Base-by-base conservation (phyloP, 37 sponge, comb jelly and placozoan genomes). In the Eunapius fragilis region DNA sequence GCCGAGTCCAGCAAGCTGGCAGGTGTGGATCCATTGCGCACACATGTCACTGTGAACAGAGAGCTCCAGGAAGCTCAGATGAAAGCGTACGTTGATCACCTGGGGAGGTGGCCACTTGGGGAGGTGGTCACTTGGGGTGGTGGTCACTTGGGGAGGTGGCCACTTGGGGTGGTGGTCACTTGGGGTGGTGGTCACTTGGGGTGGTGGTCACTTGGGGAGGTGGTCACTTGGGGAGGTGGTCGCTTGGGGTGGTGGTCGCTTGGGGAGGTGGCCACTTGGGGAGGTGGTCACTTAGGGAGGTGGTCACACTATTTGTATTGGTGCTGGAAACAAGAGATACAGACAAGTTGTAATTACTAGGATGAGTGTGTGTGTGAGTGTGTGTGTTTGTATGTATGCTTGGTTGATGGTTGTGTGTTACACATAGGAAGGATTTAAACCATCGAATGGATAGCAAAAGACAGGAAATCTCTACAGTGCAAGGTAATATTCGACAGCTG, bases 41-140 rank as follows among this genome's bases (percentile, higher is more conserved):
- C 86, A 58, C 91, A 90, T 30, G 33, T 75, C 32, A 80, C 88
- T 2, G 91, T 94, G 49, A 79, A 71, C 58, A 87, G 86, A 48
- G 94, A 94, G 17, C 71, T 87, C 33, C 81, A 85, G 82, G 85
- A 90, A 30, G 84, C 83, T 13, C 91, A 90, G 75, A 80, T 71
- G 77, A 68, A 41, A 34, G 37, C 67, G 94, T 90, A 72, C 77
- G 83, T 73, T 82, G n/a, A 58, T 13, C 45, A 32, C 28, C 74
- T 37, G 31, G 5, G 30, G 6, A 7, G 10, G 4, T 71, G 11
- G 4, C 10, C 72, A 71, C 10, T 71, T n/a, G n/a, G n/a, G n/a
- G n/a, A n/a, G n/a, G n/a, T n/a, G n/a, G n/a, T n/a, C n/a, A n/a
- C n/a, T n/a, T n/a, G n/a, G n/a, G n/a, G n/a, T n/a, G n/a, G n/a